Base-by-base conservation (phyloP, 2,113 vertebrate species). In the Acanthisitta chloris region DNA sequence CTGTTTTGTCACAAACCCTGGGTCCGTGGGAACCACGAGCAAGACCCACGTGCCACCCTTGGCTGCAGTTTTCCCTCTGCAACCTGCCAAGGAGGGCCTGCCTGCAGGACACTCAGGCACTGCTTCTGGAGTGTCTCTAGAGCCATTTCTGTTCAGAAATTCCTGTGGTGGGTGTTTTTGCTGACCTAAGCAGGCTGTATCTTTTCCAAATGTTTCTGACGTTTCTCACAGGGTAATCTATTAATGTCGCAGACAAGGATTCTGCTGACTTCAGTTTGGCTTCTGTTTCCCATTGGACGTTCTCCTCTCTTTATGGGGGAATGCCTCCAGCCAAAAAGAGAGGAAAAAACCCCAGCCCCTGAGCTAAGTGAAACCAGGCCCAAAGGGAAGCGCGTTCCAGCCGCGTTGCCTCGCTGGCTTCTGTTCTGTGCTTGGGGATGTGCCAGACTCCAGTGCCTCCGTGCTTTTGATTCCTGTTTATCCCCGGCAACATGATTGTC, bases 391-490 rank as follows among this genome's bases (percentile, higher is more conserved):
- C 3, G 5, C 55, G 49, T 84, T 87, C 72, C 88, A 92, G 93
- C 86, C 72, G 5, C 59, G 40, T 66, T 89, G 92, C 55, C 82
- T 95, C 86, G 25, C 93, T 95, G 86, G 77, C 94, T 96, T 72
- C 97, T 88, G 95, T 84, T 96, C 94, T 48, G 55, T 48, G 62
- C 69, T 85, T 98, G 97, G 96, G 97, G 91, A 65, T 8, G 76
- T 88, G 97, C 98, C 97, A 98, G 93, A 59, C 94, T 97, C 80
- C 83, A 8, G 95, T 94, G 97, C 97, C 98, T 98, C 97, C 71
- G 45, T 82, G 95, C 96, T 97, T 97, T 94, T 97, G 96, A 98
- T 97, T 97, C 96, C 93, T 98, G 97, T 98, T 98, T 98, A 98
- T 96, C 94, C 97, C 90, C 67, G 9, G 95, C 96, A 96, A 96